Conservation (phyloP, 2,113 vertebrate genomes). For the Ctenomys sociabilis region DNA sequence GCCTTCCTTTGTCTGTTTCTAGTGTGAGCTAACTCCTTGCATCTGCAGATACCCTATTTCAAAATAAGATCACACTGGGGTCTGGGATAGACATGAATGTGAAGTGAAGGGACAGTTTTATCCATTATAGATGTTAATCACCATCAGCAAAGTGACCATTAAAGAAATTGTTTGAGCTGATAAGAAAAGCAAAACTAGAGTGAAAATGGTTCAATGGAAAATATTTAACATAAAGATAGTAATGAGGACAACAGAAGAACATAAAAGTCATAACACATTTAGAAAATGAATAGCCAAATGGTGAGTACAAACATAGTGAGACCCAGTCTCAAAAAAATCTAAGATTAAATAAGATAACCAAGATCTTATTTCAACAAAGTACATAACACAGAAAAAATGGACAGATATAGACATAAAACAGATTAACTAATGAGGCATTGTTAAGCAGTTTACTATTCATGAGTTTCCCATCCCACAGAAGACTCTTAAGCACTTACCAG, state of each 20-base stretch:
- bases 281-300: not conserved
- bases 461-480: not conserved
- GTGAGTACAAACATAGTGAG: not conserved
- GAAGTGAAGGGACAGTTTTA: not conserved
- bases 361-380: not conserved
- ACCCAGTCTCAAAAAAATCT: not conserved
- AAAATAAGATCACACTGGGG: not conserved
- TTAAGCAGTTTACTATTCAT: not conserved
- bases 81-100: not conserved
- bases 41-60: not conserved
- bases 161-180: not conserved
- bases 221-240: not conserved
- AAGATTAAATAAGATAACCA: not conserved
- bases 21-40: not conserved
- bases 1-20: not conserved
- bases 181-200: not conserved
- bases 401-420: not conserved
- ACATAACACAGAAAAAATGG: not conserved
- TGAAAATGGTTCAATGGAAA: not conserved
- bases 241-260: not conserved
- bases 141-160: not conserved
- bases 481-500: not conserved
- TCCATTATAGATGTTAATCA: not conserved
- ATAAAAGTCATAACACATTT: not conserved
- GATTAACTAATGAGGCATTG: not conserved